Percentiles rank a stretch among this genome's conserved stretches.
Conservation (phyloP, 1,140 invertebrate genomes). For the Lordiphosa stackelbergi region DNA sequence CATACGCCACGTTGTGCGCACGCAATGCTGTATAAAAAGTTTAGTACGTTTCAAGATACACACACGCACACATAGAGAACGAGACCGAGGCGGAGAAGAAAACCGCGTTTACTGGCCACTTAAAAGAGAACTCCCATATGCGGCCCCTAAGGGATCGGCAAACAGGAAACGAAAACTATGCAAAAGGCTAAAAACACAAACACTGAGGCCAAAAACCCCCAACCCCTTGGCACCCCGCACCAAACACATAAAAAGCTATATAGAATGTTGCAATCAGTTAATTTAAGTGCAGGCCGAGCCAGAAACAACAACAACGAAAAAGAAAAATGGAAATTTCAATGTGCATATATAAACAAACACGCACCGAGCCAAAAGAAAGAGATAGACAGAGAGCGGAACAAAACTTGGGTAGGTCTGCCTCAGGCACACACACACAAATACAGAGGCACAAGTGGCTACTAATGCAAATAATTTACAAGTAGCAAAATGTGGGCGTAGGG, state of each 20-base stretch:
- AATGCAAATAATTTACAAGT: constrained; percentile 76
- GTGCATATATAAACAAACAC: constrained; percentile 68
- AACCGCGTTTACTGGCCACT: constrained; percentile 67
- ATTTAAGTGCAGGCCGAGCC: constrained; percentile 68
- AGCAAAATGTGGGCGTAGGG: constrained; percentile 65
- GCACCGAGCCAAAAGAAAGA: constrained; percentile 31
- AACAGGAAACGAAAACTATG: constrained; percentile 28
- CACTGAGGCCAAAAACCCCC: constrained; percentile 20
- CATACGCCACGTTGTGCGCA: constrained; percentile 60
- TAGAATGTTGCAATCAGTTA: constrained; percentile 74
- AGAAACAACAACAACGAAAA: constrained; percentile 26
- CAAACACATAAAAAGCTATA: constrained; percentile 63
- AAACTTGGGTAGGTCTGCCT: not conserved
- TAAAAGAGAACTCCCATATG: constrained; percentile 61
- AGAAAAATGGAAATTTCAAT: constrained; percentile 70
- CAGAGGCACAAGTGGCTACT: constrained; percentile 70
- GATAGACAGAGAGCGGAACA: constrained; percentile 8
- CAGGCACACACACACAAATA: constrained; percentile 22
- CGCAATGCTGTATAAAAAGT: constrained; percentile 54
- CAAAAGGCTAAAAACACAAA: constrained; percentile 42
- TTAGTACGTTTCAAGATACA: constrained; percentile 32
- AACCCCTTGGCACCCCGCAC: constrained; percentile 10
- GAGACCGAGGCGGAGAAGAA: constrained; percentile 16
- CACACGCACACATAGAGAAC: constrained; percentile 1
- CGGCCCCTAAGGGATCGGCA: constrained; percentile 11